A percentile compares a stretch with the other conserved stretches of the same genome.
Evolutionary conservation across 2,888 invertebrate species (phyloP).

Genomic region (Volucella zonaria): DNA sequence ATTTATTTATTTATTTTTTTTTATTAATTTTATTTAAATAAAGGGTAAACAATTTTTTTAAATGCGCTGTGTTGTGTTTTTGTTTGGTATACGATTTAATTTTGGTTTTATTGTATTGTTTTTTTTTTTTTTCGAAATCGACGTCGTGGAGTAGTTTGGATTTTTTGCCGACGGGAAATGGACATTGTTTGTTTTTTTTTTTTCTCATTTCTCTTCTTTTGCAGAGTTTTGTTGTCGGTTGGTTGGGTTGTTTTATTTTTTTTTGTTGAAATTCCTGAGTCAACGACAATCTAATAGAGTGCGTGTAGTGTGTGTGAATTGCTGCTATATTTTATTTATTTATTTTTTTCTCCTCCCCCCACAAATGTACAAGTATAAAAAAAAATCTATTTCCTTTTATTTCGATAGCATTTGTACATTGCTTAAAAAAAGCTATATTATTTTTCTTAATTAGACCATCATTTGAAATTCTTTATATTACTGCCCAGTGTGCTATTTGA

Average conservation of each 20-base stretch:
- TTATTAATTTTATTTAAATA: constrained; percentile 27
- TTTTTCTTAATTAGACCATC: constrained; percentile 4
- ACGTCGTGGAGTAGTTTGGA: constrained; percentile 12
- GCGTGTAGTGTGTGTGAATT: constrained; percentile 31
- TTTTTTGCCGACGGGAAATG: constrained; percentile 74
- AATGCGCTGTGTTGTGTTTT: background rate
- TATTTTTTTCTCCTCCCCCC: background rate
- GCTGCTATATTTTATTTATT: background rate
- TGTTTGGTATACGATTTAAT: background rate
- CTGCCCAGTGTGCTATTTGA: constrained; percentile 23
- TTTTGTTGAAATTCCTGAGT: constrained; percentile 34
- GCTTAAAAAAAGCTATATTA: background rate
- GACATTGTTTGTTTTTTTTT: constrained; percentile 16
- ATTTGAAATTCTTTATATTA: background rate
- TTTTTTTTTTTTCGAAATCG: background rate
- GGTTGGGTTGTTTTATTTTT: constrained; percentile 11
- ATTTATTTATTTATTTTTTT: constrained; percentile 4
- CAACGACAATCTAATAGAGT: constrained; percentile 21
- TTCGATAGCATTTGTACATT: constrained; percentile 67
- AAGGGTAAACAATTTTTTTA: background rate
- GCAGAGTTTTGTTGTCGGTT: constrained; percentile 16
- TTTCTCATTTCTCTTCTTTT: background rate
- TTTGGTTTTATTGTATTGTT: constrained; percentile 24
- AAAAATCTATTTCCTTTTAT: constrained; percentile 11
- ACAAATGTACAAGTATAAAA: constrained; percentile 67